Evolutionary conservation across 2,113 vertebrate genomes (phyloP), one percentile per base, ranked within the genome.

Genomic region (Cynoglossus semilaevis): DNA sequence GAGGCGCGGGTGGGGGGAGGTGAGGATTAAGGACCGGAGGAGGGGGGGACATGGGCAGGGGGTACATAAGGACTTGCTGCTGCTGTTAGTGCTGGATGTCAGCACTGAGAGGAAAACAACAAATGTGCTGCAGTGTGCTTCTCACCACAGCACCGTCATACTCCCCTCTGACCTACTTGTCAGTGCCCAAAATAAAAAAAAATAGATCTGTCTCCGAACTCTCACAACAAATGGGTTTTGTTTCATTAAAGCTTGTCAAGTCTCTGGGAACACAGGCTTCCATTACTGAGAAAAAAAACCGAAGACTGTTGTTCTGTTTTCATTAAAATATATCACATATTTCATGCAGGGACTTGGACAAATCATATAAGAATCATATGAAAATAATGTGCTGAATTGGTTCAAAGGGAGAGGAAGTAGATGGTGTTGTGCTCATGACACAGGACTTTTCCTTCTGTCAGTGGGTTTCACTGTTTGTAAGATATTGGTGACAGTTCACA

Each of bases 91-190:
- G 78, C 82, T 84, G 75, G 82, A 85, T 88, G 87, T 88, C 87
- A 91, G 79, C 75, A 80, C 79, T 74, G 61, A 76, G 76, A 87
- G 86, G 84, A 89, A 91, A 91, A 91, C 88, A 91, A 88, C 88
- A 91, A 91, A 91, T 91, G 90, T 88, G 91, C 82, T 84, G 82
- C 84, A 90, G 90, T 92, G 91, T 91, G 90, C 88, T 80, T 77
- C 83, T 84, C 82, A 72, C 85, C 83, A 82, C 83, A 85, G 86
- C 85, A 58, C 86, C 86, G 88, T 90, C 89, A 91, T 82, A 84
- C 79, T 84, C 85, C 86, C 87, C 78, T 83, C 82, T 90, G 88
- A 90, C 90, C 91, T 91, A 91, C 88, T 91, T 92, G 83, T 84
- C 85, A 83, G 81, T 71, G 81, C 88, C 84, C 83, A 89, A 90